Percentiles rank a stretch among this genome's conserved stretches.
phyloP scores from a whole-genome alignment of 2,113 vertebrate species.

The Drymodes brunneopygia region DNA sequence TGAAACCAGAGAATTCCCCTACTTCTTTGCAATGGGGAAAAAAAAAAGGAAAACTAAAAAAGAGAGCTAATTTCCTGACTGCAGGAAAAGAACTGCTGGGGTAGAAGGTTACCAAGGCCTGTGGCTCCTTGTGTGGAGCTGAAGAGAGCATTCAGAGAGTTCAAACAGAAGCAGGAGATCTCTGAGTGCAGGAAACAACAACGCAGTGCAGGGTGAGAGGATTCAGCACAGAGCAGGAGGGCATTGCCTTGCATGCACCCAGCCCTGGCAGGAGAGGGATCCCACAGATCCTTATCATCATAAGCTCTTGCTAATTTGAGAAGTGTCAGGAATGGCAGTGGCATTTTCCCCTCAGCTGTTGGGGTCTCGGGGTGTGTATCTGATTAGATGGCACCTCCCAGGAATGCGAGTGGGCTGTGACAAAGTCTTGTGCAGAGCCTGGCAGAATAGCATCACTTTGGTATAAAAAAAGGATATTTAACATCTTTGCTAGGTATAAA shows the following conservation, averaged over 20 bases:
- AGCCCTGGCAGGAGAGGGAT: neutral
- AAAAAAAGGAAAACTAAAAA: neutral
- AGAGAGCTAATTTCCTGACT: neutral
- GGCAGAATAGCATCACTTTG: neutral
- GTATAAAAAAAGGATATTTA: neutral
- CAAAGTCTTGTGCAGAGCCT: neutral
- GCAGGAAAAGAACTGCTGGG: neutral
- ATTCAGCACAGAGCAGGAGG: neutral
- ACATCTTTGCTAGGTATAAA: neutral
- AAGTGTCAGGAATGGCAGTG: neutral
- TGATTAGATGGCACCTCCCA: neutral
- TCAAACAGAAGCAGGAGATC: constrained; percentile 22
- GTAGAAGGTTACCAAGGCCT: constrained; percentile 15
- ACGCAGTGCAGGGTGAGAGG: rapidly evolving
- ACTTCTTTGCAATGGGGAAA: neutral
- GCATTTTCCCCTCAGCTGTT: neutral
- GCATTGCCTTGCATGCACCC: neutral
- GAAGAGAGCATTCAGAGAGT: constrained; percentile 26
- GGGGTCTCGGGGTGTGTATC: neutral
- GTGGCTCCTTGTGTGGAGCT: neutral
- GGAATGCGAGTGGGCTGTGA: rapidly evolving
- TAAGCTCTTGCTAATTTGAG: neutral
- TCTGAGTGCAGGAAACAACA: neutral
- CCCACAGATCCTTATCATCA: neutral
- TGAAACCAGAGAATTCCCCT: neutral